Percentiles rank a stretch among this genome's conserved stretches.
Evolutionary conservation across 2,797 vertebrate species (phyloP).

Genomic region (Neosalanx taihuensis): DNA sequence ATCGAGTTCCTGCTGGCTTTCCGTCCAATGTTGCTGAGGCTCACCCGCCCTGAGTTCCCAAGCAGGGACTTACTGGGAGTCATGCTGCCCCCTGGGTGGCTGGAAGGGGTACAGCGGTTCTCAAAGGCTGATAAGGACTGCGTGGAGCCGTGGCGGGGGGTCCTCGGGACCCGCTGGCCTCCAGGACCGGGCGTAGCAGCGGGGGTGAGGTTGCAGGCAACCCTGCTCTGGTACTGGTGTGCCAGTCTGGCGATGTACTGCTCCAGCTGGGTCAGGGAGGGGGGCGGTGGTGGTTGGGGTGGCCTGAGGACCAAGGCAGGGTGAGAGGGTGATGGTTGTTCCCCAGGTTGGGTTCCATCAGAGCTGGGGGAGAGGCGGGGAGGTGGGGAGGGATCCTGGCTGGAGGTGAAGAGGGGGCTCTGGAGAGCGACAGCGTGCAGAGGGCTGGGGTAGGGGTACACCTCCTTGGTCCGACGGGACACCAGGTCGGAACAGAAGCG

Average conservation of each 20-base stretch:
- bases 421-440: conserved; percentile 83
- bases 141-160: conserved; percentile 69
- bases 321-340: conserved; percentile 46
- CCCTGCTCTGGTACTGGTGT: conserved; percentile 67
- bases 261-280: conserved; percentile 71
- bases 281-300: conserved; percentile 34
- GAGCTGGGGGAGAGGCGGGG: conserved; percentile 49
- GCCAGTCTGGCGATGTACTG: conserved; percentile 80
- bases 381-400: conserved; percentile 60
- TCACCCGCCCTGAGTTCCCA: conserved; percentile 74
- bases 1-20: conserved; percentile 78
- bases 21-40: conserved; percentile 68
- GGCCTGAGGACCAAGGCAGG: conserved; percentile 50
- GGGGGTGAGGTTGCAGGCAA: conserved; percentile 53
- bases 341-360: conserved; percentile 58
- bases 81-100: conserved; percentile 51
- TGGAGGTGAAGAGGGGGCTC: conserved; percentile 79
- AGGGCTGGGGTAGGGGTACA: conserved; percentile 81
- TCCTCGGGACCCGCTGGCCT: conserved; percentile 44
- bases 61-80: conserved; percentile 74
- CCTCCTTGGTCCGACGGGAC: conserved; percentile 79
- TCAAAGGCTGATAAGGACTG: conserved; percentile 72
- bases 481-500: conserved; percentile 78
- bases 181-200: conserved; percentile 28
- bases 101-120: conserved; percentile 59